These are phyloP conservation scores for Blastobasis lacticolella DNA, from an alignment of 2,888 invertebrate species.

Conservation along the genomic window DNA sequence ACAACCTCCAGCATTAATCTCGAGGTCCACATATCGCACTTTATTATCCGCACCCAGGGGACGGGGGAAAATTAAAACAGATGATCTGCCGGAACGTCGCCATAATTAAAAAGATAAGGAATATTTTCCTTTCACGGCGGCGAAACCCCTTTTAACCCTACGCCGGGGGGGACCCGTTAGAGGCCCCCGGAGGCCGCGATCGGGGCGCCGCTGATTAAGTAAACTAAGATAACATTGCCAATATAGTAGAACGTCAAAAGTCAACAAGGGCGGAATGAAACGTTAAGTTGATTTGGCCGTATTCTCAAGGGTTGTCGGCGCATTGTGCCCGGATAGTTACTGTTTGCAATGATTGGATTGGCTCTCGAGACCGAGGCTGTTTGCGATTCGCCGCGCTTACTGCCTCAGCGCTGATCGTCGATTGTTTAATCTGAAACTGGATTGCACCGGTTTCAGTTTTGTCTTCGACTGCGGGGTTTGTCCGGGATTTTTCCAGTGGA, in stretches of 20 bases:
- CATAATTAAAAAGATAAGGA: conserved; percentile 74
- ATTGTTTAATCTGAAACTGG: no score
- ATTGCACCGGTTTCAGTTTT: no score
- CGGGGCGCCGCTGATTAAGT: conserved; percentile 67
- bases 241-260: conserved; percentile 65
- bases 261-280: conserved; percentile 68
- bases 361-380: conserved; percentile 49
- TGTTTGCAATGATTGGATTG: conserved; percentile 71
- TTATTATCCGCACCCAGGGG: conserved; percentile 43
- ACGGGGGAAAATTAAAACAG: conserved; percentile 66
- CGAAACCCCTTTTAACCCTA: conserved; percentile 47
- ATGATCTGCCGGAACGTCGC: conserved; percentile 61
- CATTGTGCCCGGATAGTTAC: conserved; percentile 62
- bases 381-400: conserved; percentile 19
- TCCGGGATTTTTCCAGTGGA: no score
- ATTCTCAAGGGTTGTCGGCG: conserved; percentile 62
- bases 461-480: no score
- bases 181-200: conserved; percentile 59
- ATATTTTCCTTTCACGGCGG: conserved; percentile 54
- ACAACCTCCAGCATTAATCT: conserved; percentile 15
- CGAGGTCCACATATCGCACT: conserved; percentile 23
- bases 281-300: conserved; percentile 66
- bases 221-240: conserved; percentile 70
- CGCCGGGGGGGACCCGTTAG: conserved; percentile 52
- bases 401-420: no score